These are phyloP conservation scores for Campylorhamphus procurvoides DNA, from an alignment of 2,113 vertebrate species.

Conservation along the genomic window DNA sequence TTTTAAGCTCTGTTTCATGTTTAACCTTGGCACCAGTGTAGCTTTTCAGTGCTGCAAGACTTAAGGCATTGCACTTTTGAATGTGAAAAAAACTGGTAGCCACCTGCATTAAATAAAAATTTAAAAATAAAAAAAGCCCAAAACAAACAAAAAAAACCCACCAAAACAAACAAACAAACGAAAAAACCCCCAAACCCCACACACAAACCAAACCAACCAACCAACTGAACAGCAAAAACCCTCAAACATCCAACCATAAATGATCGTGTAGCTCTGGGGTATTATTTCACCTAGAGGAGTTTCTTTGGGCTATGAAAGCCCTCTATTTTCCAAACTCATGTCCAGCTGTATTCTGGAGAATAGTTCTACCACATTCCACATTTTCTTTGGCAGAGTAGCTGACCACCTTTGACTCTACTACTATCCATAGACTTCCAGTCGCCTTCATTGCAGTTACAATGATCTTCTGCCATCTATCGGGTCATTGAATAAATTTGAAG, in stretches of 20 bases:
- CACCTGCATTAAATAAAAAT: not conserved
- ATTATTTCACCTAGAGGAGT: not conserved
- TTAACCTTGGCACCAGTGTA: not conserved
- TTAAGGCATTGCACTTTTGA: not conserved
- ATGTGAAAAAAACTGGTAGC: not conserved
- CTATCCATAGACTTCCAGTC: not conserved
- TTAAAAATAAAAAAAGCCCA: not conserved
- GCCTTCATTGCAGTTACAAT: not conserved
- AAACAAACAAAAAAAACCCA: too few relatives aligned
- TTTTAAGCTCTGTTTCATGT: not conserved
- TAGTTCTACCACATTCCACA: fast-evolving
- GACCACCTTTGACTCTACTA: not conserved
- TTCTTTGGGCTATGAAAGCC: not conserved
- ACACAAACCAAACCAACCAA: too few relatives aligned
- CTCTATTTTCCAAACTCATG: not conserved
- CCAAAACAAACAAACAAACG: too few relatives aligned
- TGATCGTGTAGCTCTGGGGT: not conserved
- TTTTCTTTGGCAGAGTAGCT: not conserved
- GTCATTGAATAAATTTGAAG: not conserved
- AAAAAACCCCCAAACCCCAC: too few relatives aligned
- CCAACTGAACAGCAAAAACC: not conserved
- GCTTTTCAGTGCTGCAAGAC: not conserved
- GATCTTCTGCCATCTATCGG: not conserved
- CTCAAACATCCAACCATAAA: not conserved
- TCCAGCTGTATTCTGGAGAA: not conserved